These are phyloP conservation scores for Pholis gunnellus DNA, from an alignment of 2,113 vertebrate species.

Conservation along the genomic window DNA sequence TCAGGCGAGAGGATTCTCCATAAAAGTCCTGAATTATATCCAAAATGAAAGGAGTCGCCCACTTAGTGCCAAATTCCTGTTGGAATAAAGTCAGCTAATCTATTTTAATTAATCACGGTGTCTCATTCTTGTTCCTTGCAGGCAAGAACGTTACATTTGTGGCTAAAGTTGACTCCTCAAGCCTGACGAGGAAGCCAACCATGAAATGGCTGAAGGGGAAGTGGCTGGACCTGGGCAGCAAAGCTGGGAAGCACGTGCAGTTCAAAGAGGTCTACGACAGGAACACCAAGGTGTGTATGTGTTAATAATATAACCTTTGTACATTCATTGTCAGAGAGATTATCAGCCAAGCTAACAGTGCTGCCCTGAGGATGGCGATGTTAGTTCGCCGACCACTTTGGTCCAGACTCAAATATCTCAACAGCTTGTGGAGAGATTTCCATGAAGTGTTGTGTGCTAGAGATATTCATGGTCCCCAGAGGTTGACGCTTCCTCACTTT, in stretches of 20 bases:
- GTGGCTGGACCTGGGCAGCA: constrained; percentile 90
- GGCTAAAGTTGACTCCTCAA: constrained; percentile 86
- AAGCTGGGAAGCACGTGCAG: constrained; percentile 88
- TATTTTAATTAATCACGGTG: constrained; percentile 7
- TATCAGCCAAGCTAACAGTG: not conserved
- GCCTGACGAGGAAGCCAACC: constrained; percentile 80
- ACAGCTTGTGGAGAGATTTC: not conserved
- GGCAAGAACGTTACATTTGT: constrained; percentile 83
- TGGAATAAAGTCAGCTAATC: not conserved
- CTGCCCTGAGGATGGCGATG: too few relatives aligned
- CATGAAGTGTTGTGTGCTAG: not conserved
- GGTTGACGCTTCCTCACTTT: not conserved
- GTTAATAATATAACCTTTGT: not conserved
- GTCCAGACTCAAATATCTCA: not conserved
- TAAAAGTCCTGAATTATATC: constrained; percentile 38
- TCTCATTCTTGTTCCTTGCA: constrained; percentile 57
- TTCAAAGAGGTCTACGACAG: constrained; percentile 90
- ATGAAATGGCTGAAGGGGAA: constrained; percentile 95
- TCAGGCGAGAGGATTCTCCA: constrained; percentile 34
- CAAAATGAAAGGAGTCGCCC: not conserved
- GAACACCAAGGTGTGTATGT: constrained; percentile 85
- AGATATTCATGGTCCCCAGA: not conserved
- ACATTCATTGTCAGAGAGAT: not conserved
- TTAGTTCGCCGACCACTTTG: not conserved
- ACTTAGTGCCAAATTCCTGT: constrained; percentile 12